Percentiles rank a stretch among this genome's conserved stretches.
phyloP scores from a whole-genome alignment of 2,797 vertebrate species.

The Fistularia tabacaria region DNA sequence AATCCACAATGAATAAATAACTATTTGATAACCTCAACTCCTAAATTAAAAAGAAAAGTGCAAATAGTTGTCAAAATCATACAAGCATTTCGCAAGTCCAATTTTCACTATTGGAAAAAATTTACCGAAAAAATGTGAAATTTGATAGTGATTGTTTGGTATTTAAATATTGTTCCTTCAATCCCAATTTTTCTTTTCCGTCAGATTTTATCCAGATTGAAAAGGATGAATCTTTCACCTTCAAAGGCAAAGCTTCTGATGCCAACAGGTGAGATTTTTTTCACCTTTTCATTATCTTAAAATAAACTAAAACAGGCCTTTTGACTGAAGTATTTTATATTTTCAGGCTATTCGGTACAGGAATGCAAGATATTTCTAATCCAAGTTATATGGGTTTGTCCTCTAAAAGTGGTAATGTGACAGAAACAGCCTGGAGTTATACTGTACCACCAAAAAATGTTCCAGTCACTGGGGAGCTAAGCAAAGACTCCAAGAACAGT shows the following conservation, averaged over 20 bases:
- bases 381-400: slow-evolving; percentile 83
- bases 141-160: no score
- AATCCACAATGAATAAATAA: no score
- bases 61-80: no score
- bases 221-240: slow-evolving; percentile 79
- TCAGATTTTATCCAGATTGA: slow-evolving; percentile 96
- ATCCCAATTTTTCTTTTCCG: slow-evolving; percentile 13
- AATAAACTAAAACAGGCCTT: background rate
- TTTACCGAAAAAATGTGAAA: no score
- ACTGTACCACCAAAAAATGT: slow-evolving; percentile 74
- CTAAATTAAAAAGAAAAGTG: no score
- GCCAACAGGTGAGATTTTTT: slow-evolving; percentile 57
- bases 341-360: slow-evolving; percentile 57
- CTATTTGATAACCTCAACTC: no score
- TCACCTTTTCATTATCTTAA: background rate
- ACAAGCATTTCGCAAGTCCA: no score
- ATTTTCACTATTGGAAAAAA: no score
- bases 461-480: slow-evolving; percentile 48
- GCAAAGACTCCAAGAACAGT: slow-evolving; percentile 76
- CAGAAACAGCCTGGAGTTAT: slow-evolving; percentile 81
- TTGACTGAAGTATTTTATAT: slow-evolving; percentile 17
- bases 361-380: slow-evolving; percentile 81
- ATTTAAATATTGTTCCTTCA: no score
- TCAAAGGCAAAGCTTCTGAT: slow-evolving; percentile 72
- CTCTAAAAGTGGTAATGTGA: slow-evolving; percentile 60